Evolutionary conservation across 92 coral and sea anemone species (phyloP).

Genomic region (Epizoanthus illoricatus): DNA sequence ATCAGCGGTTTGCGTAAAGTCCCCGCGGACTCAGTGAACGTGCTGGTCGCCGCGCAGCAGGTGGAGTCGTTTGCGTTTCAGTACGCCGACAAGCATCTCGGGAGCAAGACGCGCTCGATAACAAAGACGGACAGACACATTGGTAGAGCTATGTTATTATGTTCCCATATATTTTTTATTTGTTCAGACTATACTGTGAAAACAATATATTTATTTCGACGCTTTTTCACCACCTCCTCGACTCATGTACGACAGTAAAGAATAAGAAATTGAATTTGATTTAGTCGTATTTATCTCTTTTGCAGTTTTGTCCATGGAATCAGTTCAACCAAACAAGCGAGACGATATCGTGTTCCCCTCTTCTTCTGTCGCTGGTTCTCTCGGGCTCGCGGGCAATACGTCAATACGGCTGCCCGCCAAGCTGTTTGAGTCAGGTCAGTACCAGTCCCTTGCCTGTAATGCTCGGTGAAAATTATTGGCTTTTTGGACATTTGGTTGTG

Average conservation of each 20-base stretch:
- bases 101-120: neutral
- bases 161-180: too few species aligned
- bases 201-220: too few species aligned
- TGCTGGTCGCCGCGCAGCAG: constrained; percentile 10
- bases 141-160: neutral
- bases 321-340: neutral
- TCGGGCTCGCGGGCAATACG: neutral
- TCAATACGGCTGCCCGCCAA: constrained; percentile 14
- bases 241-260: too few species aligned
- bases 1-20: neutral
- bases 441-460: too few species aligned
- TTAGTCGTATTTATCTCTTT: neutral
- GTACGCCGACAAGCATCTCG: constrained; percentile 15
- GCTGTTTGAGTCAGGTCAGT: constrained; percentile 23
- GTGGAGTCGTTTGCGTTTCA: constrained; percentile 18
- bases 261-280: neutral
- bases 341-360: constrained; percentile 17
- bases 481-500: too few species aligned
- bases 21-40: neutral
- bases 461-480: too few species aligned
- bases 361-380: neutral
- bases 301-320: constrained; percentile 20
- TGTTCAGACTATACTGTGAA: too few species aligned
- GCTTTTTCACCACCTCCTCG: too few species aligned
- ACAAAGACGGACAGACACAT: constrained; percentile 7